Conservation (phyloP, 1,140 invertebrate genomes). For the Teleogryllus occipitalis region DNA sequence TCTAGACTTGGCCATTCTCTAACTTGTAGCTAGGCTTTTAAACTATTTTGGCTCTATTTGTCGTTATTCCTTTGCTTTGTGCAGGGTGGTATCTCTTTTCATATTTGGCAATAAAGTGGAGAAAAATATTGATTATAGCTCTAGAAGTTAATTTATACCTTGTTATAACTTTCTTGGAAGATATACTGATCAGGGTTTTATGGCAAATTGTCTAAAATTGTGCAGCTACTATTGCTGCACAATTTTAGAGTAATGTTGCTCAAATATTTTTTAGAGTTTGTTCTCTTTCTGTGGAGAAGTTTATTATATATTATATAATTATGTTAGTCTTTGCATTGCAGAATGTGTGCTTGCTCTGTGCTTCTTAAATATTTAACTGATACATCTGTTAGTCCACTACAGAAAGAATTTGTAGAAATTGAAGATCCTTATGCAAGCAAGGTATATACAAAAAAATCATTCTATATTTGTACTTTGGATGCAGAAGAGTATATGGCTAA, state of each 20-base stretch:
- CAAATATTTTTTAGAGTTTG: not conserved
- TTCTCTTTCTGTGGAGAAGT: no score
- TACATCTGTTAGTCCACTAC: conserved; percentile 72
- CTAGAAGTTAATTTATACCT: no score
- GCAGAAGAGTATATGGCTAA: not conserved
- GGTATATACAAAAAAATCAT: conserved; percentile 35
- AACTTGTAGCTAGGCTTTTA: no score
- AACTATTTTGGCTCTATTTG: no score
- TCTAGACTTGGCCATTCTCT: no score
- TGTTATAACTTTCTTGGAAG: not conserved
- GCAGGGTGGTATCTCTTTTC: no score
- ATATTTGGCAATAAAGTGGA: no score
- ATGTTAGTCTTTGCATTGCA: conserved; percentile 31
- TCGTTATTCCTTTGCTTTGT: no score
- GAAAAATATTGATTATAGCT: no score
- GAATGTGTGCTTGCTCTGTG: conserved; percentile 54
- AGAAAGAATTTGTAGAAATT: conserved; percentile 75
- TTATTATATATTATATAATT: no score
- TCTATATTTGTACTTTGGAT: conserved; percentile 17
- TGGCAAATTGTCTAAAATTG: not conserved
- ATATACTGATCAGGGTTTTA: not conserved
- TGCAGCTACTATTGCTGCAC: not conserved
- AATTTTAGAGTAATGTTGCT: not conserved
- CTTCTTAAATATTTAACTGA: conserved; percentile 77
- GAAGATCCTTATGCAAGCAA: conserved; percentile 72